Evolutionary conservation across 2,888 invertebrate genomes (phyloP).

Genomic region (Xylophagus ater): DNA sequence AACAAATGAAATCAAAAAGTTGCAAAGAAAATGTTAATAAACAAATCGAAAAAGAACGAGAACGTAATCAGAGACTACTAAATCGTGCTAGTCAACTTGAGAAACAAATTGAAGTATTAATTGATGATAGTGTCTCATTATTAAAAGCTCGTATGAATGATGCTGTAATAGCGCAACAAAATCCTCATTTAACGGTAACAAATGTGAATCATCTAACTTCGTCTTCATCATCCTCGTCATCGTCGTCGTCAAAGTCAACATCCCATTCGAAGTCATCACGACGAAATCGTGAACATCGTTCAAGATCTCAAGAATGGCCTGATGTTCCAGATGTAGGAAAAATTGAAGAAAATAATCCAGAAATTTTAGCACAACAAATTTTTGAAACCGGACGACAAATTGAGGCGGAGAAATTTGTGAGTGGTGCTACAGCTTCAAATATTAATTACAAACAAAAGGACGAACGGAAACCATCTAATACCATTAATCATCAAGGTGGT

Average conservation of each 20-base stretch:
- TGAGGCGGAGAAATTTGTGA: constrained; percentile 62
- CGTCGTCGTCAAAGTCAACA: constrained; percentile 35
- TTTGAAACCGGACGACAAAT: constrained; percentile 81
- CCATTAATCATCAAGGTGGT: constrained; percentile 7
- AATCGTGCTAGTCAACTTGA: constrained; percentile 81
- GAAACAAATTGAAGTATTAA: constrained; percentile 83
- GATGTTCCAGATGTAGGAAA: constrained; percentile 82
- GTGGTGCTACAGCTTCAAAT: constrained; percentile 24
- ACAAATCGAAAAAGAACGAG: constrained; percentile 75
- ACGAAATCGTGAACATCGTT: constrained; percentile 58
- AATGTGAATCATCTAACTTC: constrained; percentile 29
- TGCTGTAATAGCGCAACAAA: constrained; percentile 31
- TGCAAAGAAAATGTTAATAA: constrained; percentile 60
- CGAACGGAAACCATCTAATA: constrained; percentile 30
- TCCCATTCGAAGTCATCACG: constrained; percentile 43
- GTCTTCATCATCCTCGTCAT: constrained; percentile 42
- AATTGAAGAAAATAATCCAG: constrained; percentile 86
- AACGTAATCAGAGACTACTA: constrained; percentile 69
- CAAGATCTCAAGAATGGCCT: constrained; percentile 83
- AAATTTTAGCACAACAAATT: constrained; percentile 79
- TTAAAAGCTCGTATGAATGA: constrained; percentile 84
- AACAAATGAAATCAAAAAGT: constrained; percentile 68
- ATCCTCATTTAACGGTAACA: constrained; percentile 30
- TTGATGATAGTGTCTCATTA: constrained; percentile 82
- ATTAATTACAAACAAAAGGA: constrained; percentile 39